Conservation (phyloP, 92 coral and sea anemone genomes). For the Pocillopora meandrina region DNA sequence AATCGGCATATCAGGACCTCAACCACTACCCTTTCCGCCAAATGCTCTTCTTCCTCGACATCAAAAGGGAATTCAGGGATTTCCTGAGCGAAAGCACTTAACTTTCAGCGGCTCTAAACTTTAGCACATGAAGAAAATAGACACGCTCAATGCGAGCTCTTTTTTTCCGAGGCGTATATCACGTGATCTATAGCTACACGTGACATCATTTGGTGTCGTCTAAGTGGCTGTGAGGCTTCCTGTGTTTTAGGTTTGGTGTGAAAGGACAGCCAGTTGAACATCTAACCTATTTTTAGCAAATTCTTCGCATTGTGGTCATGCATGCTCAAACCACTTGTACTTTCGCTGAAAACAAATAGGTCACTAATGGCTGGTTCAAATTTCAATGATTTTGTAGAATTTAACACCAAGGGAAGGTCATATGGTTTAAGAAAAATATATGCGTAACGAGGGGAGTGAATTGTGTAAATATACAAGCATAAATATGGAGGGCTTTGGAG, state of each 20-base stretch:
- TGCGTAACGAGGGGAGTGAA: neutral
- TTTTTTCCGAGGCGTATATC: slow-evolving; percentile 34
- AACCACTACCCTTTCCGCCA: neutral
- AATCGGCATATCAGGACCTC: slow-evolving; percentile 1
- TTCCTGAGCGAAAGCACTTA: slow-evolving; percentile 23
- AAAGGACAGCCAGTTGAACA: slow-evolving; percentile 25
- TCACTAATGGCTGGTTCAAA: slow-evolving; percentile 12
- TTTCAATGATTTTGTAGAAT: neutral
- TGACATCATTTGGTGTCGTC: slow-evolving; percentile 32
- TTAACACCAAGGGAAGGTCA: neutral
- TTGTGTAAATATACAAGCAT: neutral
- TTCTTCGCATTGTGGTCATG: slow-evolving; percentile 42
- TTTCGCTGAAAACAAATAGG: slow-evolving; percentile 31
- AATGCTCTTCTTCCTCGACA: neutral
- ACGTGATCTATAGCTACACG: slow-evolving; percentile 36
- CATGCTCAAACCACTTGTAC: slow-evolving; percentile 24
- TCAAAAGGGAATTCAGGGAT: slow-evolving; percentile 19
- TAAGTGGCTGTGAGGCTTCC: slow-evolving; percentile 29
- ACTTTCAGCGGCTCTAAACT: slow-evolving; percentile 38
- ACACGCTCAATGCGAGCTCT: slow-evolving; percentile 19
- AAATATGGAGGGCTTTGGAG: neutral
- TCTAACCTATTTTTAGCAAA: slow-evolving; percentile 31
- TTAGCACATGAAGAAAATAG: slow-evolving; percentile 31
- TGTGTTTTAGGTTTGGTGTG: slow-evolving; percentile 29
- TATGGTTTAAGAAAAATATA: neutral